These are phyloP conservation scores for Odontamblyopus lacepedii DNA, from an alignment of 2,797 vertebrate species.

Conservation along the genomic window DNA sequence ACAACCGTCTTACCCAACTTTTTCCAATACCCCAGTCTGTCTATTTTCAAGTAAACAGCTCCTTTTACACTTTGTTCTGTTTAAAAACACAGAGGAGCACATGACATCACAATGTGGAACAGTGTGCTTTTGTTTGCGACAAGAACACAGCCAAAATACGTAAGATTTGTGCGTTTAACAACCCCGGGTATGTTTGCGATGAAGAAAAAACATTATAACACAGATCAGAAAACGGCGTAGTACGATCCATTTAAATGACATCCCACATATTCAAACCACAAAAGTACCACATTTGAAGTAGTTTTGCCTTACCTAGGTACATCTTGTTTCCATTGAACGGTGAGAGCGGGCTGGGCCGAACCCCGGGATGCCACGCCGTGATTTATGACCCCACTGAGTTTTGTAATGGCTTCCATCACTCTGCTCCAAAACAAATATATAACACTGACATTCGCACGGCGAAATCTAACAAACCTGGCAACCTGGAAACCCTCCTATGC, in stretches of 20 bases:
- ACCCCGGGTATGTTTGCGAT: no score
- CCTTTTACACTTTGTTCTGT: no score
- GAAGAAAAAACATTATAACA: no score
- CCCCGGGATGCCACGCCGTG: conserved; percentile 65
- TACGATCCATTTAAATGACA: background rate
- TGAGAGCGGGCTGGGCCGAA: conserved; percentile 60
- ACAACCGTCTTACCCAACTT: no score
- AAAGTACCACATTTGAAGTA: background rate
- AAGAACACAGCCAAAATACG: no score
- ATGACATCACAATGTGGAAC: no score
- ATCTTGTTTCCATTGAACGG: background rate
- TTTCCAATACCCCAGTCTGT: no score
- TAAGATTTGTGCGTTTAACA: no score
- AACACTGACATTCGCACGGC: conserved; percentile 63
- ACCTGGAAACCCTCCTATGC: conserved; percentile 53
- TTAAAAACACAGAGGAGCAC: no score
- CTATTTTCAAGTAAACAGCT: no score
- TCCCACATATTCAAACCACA: background rate
- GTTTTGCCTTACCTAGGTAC: background rate
- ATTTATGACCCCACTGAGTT: conserved; percentile 69
- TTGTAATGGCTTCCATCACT: conserved; percentile 65
- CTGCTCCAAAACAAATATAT: conserved; percentile 67
- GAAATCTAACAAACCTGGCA: conserved; percentile 61
- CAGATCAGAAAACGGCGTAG: no score
- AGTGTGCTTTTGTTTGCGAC: no score